These are phyloP conservation scores for Barypeithes pellucidus DNA, from an alignment of 2,888 invertebrate genomes.

Conservation along the genomic window DNA sequence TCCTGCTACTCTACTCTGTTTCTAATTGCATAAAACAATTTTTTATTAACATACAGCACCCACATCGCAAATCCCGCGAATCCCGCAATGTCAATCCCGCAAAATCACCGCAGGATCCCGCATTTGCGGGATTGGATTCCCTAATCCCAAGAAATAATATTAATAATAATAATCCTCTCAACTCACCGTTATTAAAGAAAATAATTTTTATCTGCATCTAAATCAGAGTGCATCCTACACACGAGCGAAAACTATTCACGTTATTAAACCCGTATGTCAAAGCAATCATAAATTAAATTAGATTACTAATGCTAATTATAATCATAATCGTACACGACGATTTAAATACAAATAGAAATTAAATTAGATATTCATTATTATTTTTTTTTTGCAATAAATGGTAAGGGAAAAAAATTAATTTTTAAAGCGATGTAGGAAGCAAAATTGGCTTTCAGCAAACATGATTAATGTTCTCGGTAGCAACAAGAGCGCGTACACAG, in stretches of 20 bases:
- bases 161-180: not conserved
- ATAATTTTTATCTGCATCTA: conserved; percentile 30
- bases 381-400: conserved; percentile 20
- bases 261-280: conserved; percentile 38
- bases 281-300: conserved; percentile 45
- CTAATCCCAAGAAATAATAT: too few species aligned
- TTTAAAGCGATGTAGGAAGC: conserved; percentile 45
- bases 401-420: conserved; percentile 35
- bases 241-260: conserved; percentile 26
- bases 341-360: conserved; percentile 42
- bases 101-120: too few species aligned
- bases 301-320: conserved; percentile 37
- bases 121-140: too few species aligned
- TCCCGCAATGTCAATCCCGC: too few species aligned
- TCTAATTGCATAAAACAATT: too few species aligned
- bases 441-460: conserved; percentile 41
- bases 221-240: conserved; percentile 29
- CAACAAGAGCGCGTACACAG: conserved; percentile 39
- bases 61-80: too few species aligned
- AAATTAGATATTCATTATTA: conserved; percentile 28
- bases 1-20: too few species aligned
- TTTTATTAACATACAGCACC: too few species aligned
- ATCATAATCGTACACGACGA: conserved; percentile 25
- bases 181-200: not conserved
- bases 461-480: conserved; percentile 47